Evolutionary conservation across 2,113 vertebrate genomes (phyloP).

Genomic region (Chaetodon trifascialis): DNA sequence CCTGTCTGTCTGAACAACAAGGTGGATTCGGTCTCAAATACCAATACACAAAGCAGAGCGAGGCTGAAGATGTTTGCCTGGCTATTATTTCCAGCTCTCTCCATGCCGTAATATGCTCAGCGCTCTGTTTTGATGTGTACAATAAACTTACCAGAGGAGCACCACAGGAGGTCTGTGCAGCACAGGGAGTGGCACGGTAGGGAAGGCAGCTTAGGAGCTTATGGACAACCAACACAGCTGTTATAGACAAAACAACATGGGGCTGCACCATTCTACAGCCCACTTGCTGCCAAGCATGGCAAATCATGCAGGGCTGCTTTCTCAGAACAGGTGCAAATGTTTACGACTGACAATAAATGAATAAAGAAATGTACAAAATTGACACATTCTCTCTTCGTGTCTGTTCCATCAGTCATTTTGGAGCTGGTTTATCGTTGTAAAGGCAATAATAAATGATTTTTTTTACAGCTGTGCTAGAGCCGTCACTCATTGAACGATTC

Average conservation of each 20-base stretch:
- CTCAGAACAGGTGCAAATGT: constrained; percentile 45
- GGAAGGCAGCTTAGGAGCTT: constrained; percentile 70
- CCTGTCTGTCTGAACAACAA: constrained; percentile 15
- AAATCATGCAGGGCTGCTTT: constrained; percentile 21
- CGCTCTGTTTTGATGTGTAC: constrained; percentile 68
- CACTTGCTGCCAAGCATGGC: constrained; percentile 32
- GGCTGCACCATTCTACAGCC: constrained; percentile 12
- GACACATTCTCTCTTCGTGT: neutral
- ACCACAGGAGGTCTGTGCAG: constrained; percentile 60
- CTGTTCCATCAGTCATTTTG: constrained; percentile 14
- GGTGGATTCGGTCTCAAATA: constrained; percentile 33
- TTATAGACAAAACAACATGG: constrained; percentile 62
- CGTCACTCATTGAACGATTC: constrained; percentile 16
- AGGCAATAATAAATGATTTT: constrained; percentile 1
- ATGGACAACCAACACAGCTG: constrained; percentile 72
- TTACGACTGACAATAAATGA: constrained; percentile 17
- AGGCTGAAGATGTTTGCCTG: constrained; percentile 8
- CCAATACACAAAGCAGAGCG: constrained; percentile 24
- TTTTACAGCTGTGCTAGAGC: constrained; percentile 9
- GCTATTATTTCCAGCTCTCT: constrained; percentile 49
- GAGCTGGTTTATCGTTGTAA: neutral
- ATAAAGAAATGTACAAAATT: constrained; percentile 12
- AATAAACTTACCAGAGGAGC: constrained; percentile 66
- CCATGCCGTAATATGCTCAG: constrained; percentile 45
- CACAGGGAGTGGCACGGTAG: constrained; percentile 62